Base-by-base conservation (phyloP, 1,140 invertebrate species). In the Drosophila sucinea region DNA sequence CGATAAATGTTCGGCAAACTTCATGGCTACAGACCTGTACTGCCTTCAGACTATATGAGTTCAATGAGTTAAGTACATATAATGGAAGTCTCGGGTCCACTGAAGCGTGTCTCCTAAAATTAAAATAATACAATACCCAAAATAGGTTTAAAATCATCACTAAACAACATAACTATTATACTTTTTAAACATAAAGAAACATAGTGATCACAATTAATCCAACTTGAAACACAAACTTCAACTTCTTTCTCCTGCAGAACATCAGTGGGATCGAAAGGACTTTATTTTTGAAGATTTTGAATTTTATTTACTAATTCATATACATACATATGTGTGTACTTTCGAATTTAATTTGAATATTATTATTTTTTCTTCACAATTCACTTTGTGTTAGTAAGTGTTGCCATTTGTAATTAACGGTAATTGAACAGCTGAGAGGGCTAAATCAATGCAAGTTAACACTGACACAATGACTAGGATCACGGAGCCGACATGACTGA, bases 1-100 rank as follows among this genome's bases (percentile, higher is more conserved):
- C 74, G 96, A 95, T 64, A 99, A 93, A 94, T 99, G 98, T 92
- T 99, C 98, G 3, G 97, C 97, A 92, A 99, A 99, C 94, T 99
- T 99, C 98, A 99, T 99, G 82, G 30, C 32, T 73, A 51, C 2
- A 5, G 23, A 25, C 44, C 44, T 51, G 7, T 51, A 51, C 3
- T 27, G 44, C 44, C 44, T 23, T 51, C 44, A 51, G 44, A 51
- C 44, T 51, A 51, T 27, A 17, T 17, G 17, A 51, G 44, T 27
- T 51, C 44, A 27, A 27, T 51, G 17, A 29, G 30, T 56, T 68
- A 55, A 44, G 60, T 23, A 60, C 7, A 63, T 35, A 38, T 55
- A 32, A 58, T 25, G 32, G 32, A 17, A 58, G 56, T 33, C 71
- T 55, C 33, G 51, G 70, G 51, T 40, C 65, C 73, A 75, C 70